Percentiles rank a stretch among this genome's conserved stretches.
Evolutionary conservation across 2,113 vertebrate genomes (phyloP).

Genomic region (Cichladusa arquata): DNA sequence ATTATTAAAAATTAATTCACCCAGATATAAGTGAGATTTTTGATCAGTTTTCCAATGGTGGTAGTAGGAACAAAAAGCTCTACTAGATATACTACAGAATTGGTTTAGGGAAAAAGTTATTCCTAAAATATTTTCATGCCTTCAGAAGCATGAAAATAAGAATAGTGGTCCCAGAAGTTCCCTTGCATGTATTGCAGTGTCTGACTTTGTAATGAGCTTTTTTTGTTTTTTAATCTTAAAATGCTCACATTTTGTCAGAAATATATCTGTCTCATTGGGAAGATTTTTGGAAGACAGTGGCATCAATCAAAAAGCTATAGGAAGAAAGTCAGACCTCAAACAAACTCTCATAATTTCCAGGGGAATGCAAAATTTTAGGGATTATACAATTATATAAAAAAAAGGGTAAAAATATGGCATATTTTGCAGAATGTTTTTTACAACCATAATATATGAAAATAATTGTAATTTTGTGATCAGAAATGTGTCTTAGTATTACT

Average conservation of each 20-base stretch:
- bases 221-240: not conserved
- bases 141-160: not conserved
- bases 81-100: not conserved
- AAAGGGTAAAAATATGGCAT: not conserved
- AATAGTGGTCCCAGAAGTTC: not conserved
- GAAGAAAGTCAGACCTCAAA: not conserved
- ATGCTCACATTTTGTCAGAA: not conserved
- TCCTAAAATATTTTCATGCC: not conserved
- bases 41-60: not conserved
- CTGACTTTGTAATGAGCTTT: not conserved
- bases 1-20: not conserved
- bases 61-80: not conserved
- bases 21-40: not conserved
- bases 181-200: not conserved
- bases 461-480: not conserved
- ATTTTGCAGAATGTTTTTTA: not conserved
- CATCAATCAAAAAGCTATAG: not conserved
- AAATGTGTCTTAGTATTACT: not conserved
- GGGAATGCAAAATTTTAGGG: not conserved
- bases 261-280: not conserved
- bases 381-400: not conserved
- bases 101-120: not conserved
- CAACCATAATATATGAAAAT: not conserved
- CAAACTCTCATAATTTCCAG: not conserved
- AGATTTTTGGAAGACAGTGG: not conserved